These are phyloP conservation scores for Latrodectus geometricus DNA, from an alignment of 1,140 invertebrate genomes.

Conservation along the genomic window DNA sequence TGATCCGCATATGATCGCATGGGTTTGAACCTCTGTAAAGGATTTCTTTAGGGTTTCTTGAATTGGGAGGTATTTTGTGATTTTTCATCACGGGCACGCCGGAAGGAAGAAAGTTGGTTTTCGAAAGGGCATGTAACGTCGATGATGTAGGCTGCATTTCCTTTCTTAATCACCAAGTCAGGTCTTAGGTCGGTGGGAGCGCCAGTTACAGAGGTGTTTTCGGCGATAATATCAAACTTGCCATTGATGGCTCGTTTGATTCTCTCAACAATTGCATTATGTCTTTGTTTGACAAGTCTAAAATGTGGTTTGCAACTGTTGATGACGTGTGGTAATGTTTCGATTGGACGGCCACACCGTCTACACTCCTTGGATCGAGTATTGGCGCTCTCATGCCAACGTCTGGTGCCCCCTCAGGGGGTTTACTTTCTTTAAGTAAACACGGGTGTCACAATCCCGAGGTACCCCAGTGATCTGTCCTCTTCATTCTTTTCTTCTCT, in stretches of 20 bases:
- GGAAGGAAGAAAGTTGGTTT: not conserved
- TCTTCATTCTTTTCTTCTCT: too few relatives aligned
- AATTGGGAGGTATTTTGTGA: not conserved
- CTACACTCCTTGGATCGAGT: not conserved
- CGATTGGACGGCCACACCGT: not conserved
- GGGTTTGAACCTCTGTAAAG: too few relatives aligned
- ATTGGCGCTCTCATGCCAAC: too few relatives aligned
- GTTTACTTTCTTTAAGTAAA: too few relatives aligned
- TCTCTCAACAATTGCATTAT: not conserved
- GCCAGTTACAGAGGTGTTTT: not conserved
- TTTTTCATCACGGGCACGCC: not conserved
- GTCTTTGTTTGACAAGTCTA: not conserved
- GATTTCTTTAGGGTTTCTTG: not conserved
- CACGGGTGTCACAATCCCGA: too few relatives aligned
- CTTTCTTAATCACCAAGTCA: not conserved
- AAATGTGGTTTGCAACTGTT: not conserved
- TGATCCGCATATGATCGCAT: not conserved
- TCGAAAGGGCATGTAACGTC: constrained; percentile 21
- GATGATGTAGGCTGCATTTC: not conserved
- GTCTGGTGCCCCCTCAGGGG: too few relatives aligned
- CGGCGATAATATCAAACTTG: not conserved
- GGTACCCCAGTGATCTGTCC: too few relatives aligned
- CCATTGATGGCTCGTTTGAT: not conserved
- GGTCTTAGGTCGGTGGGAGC: not conserved
- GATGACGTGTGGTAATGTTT: not conserved